phyloP scores from a whole-genome alignment of 2,113 vertebrate species.

The Acrocephalus arundinaceus region DNA sequence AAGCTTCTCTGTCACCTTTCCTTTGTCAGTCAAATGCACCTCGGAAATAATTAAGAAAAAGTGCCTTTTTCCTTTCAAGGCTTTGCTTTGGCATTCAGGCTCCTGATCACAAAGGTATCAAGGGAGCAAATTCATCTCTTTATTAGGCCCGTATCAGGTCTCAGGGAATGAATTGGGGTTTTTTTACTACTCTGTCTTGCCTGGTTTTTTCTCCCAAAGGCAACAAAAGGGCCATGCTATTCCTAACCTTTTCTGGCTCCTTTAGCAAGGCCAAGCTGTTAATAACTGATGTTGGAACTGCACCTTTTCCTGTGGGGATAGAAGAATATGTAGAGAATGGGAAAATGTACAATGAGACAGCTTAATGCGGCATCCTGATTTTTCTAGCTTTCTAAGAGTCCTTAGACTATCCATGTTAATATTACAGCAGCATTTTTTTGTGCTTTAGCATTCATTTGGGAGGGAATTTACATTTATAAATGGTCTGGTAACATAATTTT shows the following conservation, averaged over 20 bases:
- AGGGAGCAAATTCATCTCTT: neutral
- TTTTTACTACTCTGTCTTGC: neutral
- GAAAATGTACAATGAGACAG: neutral
- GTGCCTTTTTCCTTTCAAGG: neutral
- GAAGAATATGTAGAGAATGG: neutral
- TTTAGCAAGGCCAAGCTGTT: neutral
- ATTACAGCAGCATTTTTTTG: neutral
- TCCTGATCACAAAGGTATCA: neutral
- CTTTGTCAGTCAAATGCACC: neutral
- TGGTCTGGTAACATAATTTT: constrained; percentile 27
- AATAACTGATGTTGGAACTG: neutral
- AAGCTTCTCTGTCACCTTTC: neutral
- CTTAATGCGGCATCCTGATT: neutral
- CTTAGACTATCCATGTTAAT: neutral
- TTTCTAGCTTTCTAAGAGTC: neutral
- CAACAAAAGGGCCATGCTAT: neutral
- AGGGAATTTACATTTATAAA: constrained; percentile 29
- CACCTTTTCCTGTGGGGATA: neutral
- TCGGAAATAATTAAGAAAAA: neutral
- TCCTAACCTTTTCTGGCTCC: neutral
- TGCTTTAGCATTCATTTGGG: constrained; percentile 25
- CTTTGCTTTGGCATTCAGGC: neutral
- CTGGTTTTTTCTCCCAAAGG: neutral
- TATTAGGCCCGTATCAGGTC: neutral
- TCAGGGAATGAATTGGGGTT: accelerated